These are phyloP conservation scores for Apaloderma vittatum DNA, from an alignment of 2,113 vertebrate genomes.

Conservation along the genomic window DNA sequence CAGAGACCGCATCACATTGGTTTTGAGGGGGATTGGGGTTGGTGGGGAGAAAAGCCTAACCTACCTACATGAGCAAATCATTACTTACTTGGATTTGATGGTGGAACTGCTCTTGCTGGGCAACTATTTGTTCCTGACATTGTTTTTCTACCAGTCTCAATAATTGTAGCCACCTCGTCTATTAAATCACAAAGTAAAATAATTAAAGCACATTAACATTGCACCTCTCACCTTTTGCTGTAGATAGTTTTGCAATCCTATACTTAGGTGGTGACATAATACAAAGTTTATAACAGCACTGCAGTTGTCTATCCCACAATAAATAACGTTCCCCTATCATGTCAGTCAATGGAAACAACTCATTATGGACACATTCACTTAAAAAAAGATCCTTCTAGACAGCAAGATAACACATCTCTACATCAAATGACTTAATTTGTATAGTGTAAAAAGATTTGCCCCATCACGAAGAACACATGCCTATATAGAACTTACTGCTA, in stretches of 20 bases:
- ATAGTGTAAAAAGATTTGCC: not conserved
- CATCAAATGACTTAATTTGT: not conserved
- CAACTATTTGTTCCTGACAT: constrained; percentile 91
- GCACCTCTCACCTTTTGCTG: not conserved
- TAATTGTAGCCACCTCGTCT: constrained; percentile 93
- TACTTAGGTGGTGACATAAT: not conserved
- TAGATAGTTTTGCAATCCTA: not conserved
- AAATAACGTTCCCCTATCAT: not conserved
- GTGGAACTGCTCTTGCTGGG: constrained; percentile 94
- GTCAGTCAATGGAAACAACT: not conserved
- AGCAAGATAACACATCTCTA: not conserved
- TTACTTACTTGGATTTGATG: constrained; percentile 90
- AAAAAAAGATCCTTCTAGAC: not conserved
- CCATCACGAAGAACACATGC: not conserved
- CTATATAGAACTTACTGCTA: not conserved
- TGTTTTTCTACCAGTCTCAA: constrained; percentile 92
- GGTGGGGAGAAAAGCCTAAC: not conserved
- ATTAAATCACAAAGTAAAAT: constrained; percentile 61
- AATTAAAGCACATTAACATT: not conserved
- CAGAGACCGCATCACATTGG: not conserved
- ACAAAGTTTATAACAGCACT: not conserved
- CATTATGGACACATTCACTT: not conserved
- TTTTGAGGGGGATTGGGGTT: not conserved
- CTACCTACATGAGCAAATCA: not conserved
- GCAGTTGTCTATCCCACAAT: not conserved